Base-by-base conservation (phyloP, 1,140 invertebrate genomes). In the Drosophila burlai region DNA sequence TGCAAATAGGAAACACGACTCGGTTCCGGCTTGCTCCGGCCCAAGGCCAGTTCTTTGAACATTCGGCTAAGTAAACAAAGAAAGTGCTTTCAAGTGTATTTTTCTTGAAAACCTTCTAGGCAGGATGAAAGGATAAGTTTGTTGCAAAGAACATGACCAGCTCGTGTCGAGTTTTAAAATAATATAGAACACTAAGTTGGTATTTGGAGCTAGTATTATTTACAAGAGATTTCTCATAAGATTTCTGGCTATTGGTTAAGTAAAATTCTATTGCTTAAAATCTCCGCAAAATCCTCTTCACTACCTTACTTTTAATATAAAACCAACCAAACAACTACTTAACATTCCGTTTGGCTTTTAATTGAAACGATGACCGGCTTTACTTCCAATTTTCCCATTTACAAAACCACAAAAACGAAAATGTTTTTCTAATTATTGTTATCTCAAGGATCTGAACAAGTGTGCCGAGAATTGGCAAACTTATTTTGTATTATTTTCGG, bases 1-100 rank as follows among this genome's bases (percentile, higher is more conserved):
- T 26, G 58, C 63, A 66, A 66, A 66, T 63, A 45, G 58, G 21
- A 66, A 66, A 45, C 58, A 62, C 18, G 16, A 61, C 26, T 36
- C 31, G 10, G 26, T 64, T 64, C 36, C 57, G 21, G 57, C 6
- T 36, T 15, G 11, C 40, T 13, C 0, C 18, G 3, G 15, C 29
- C 40, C 15, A 24, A 16, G 18, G 4, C 29, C 54, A 64, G 18
- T n/a, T 9, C 46, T 16, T 49, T 26, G 46, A 8, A 4, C 16
- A 38, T 29, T 15, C 29, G 29, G 49, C 50, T 15, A 55, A 55
- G 54, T 40, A 57, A 57, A 40, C 54, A 55, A 18, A 8, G 54
- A 40, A 24, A 26, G 54, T 24, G 54, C 34, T 26, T 57, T 57
- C n/a, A 24, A 26, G 15, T 26, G 26, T 43, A 43, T 58, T 29